Evolutionary conservation across 2,888 invertebrate genomes (phyloP).

Genomic region (Leptopterna dolabrata): DNA sequence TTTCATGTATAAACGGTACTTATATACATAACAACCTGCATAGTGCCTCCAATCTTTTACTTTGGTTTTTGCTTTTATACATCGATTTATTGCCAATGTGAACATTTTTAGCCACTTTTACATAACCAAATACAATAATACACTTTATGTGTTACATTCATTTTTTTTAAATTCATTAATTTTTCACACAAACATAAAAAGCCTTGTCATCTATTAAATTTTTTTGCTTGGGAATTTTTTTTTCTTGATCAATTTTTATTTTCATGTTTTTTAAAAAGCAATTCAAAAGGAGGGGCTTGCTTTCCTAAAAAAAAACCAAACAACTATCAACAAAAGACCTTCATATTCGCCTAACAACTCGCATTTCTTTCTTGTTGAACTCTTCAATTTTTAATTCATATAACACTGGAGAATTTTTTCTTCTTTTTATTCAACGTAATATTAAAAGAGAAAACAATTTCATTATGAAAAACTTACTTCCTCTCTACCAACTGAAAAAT

Average conservation of each 20-base stretch:
- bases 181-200: slow-evolving; percentile 52
- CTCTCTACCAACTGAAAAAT: neutral
- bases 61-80: slow-evolving; percentile 20
- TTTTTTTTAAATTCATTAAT: slow-evolving; percentile 5
- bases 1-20: slow-evolving; percentile 53
- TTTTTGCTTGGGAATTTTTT: neutral
- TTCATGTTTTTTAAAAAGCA: neutral
- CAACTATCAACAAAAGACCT: neutral
- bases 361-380: neutral
- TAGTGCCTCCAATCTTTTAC: slow-evolving; percentile 43
- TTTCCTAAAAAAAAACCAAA: neutral
- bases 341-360: neutral
- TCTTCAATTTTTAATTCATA: neutral
- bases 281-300: neutral
- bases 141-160: slow-evolving; percentile 17
- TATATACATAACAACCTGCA: slow-evolving; percentile 53
- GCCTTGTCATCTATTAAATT: slow-evolving; percentile 15
- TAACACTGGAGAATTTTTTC: neutral
- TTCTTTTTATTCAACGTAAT: neutral
- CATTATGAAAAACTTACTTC: neutral
- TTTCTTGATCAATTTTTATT: neutral
- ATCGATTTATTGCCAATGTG: slow-evolving; percentile 47
- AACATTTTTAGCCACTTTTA: slow-evolving; percentile 16
- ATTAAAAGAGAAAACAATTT: neutral
- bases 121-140: slow-evolving; percentile 20